Evolutionary conservation across 2,797 vertebrate species (phyloP), one percentile per base, ranked within the genome.

Genomic region (Mallotus villosus): DNA sequence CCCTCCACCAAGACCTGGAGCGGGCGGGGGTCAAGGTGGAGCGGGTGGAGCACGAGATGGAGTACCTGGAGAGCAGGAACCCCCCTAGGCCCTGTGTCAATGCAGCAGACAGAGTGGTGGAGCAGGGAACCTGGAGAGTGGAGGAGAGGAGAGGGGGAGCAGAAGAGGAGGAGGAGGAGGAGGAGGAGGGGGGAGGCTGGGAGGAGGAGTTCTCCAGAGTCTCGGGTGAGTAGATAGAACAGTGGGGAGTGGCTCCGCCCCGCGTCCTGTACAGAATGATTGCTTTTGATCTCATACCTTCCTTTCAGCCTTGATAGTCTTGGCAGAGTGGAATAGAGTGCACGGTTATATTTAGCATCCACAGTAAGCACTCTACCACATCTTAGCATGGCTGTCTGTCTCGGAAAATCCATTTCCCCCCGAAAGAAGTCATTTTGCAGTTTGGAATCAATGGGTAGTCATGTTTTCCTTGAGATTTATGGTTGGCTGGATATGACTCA

Each of bases 1-100:
- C 73, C 0, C 89, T 98, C 72, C 83, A 88, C 61, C 83, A 88
- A 0, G 95, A 97, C 82, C 88, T 96, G 0, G 94, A 95, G 72
- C 91, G 81, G 1, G 85, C 94, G 0, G 91, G 89, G 0, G 89
- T 90, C 12, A 88, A 92, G 0, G 91, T 97, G 77, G 94, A 97
- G 60, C 91, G 93, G 0, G 86, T 96, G 75, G 97, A 99, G 82
- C 81, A 93, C 0, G 96, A 98, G 81, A 93, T 98, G 81, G 97
- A 99, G 79, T 95, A 94, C 62, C 88, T 96, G 72, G 97, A 97
- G 90, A 93, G 87, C 0, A 94, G 93, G 89, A 95, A 93, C 78
- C 94, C 95, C 0, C 95, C 94, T 0, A 93, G 94, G 0, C 94
- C 97, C 76, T 99, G 97, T 4, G 89, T 91, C 19, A 95, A 94